phyloP scores from a whole-genome alignment of 2,113 vertebrate genomes.

The Phyllopteryx taeniolatus region DNA sequence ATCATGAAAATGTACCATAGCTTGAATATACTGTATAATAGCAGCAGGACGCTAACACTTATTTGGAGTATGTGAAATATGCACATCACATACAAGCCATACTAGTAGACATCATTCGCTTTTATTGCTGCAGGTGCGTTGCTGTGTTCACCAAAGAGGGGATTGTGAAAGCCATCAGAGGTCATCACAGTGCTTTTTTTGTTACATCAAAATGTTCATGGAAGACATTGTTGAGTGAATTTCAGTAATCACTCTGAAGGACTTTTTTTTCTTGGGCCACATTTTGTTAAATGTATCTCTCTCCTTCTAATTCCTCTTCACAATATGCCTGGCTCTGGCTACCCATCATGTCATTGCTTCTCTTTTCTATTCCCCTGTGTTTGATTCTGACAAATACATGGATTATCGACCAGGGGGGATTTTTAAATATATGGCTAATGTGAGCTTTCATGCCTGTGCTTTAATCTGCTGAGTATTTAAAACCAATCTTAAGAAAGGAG shows the following conservation, averaged over 20 bases:
- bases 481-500: slow-evolving; percentile 73
- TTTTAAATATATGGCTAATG: slow-evolving; percentile 78
- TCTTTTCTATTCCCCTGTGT: slow-evolving; percentile 74
- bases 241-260: slow-evolving; percentile 72
- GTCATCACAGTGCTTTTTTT: slow-evolving; percentile 50
- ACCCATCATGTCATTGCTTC: slow-evolving; percentile 68
- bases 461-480: slow-evolving; percentile 79
- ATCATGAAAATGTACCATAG: neutral
- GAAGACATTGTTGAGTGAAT: slow-evolving; percentile 58
- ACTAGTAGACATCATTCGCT: neutral
- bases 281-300: slow-evolving; percentile 70
- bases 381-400: slow-evolving; percentile 78
- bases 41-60: neutral
- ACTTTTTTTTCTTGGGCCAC: slow-evolving; percentile 55
- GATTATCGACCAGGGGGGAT: slow-evolving; percentile 72
- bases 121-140: neutral
- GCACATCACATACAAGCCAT: slow-evolving; percentile 6
- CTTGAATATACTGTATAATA: neutral
- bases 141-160: neutral
- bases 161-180: slow-evolving; percentile 55
- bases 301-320: slow-evolving; percentile 70
- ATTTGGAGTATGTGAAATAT: slow-evolving; percentile 6
- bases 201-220: slow-evolving; percentile 53
- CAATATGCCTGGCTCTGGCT: slow-evolving; percentile 66
- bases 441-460: slow-evolving; percentile 75